Percentiles rank a stretch among this genome's conserved stretches.
These are phyloP conservation scores for Gambusia holbrooki DNA, from an alignment of 2,113 vertebrate species.

Conservation along the genomic window DNA sequence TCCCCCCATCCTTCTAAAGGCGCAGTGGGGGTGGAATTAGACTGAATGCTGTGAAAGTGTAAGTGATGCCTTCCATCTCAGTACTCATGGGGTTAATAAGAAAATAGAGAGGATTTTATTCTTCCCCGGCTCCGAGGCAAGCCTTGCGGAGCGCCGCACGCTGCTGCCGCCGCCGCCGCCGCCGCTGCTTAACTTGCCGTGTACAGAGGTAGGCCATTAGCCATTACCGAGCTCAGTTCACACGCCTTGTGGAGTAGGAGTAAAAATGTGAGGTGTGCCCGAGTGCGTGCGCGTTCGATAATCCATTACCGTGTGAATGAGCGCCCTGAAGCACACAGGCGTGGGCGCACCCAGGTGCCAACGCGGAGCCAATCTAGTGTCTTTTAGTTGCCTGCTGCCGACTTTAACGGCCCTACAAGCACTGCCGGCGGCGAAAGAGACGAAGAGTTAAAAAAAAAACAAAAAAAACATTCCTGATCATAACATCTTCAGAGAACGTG, in stretches of 20 bases:
- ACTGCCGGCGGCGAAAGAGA: not conserved
- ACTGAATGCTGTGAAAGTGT: slow-evolving; percentile 13
- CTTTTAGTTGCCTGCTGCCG: not conserved
- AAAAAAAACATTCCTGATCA: not conserved
- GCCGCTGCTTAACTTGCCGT: slow-evolving; percentile 56
- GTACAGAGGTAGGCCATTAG: slow-evolving; percentile 58
- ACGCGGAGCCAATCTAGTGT: slow-evolving; percentile 29
- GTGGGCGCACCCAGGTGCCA: slow-evolving; percentile 44
- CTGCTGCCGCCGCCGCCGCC: slow-evolving; percentile 36
- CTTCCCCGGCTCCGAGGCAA: slow-evolving; percentile 29
- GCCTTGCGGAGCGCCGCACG: slow-evolving; percentile 30
- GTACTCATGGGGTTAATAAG: slow-evolving; percentile 66
- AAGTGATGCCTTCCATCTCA: slow-evolving; percentile 20
- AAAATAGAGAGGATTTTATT: slow-evolving; percentile 35
- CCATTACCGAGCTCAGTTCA: slow-evolving; percentile 48
- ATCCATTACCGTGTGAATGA: slow-evolving; percentile 53
- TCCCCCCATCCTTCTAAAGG: not conserved
- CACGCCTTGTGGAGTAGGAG: slow-evolving; percentile 46
- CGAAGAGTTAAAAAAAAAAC: not conserved
- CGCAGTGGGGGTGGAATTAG: slow-evolving; percentile 41
- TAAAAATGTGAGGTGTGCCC: slow-evolving; percentile 29
- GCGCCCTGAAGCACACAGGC: slow-evolving; percentile 13
- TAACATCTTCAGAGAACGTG: not conserved
- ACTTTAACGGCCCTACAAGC: not conserved
- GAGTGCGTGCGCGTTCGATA: slow-evolving; percentile 42